Percentiles rank a stretch among this genome's conserved stretches.
Evolutionary conservation across 2,113 vertebrate species (phyloP).

Genomic region (Oceanites oceanicus): DNA sequence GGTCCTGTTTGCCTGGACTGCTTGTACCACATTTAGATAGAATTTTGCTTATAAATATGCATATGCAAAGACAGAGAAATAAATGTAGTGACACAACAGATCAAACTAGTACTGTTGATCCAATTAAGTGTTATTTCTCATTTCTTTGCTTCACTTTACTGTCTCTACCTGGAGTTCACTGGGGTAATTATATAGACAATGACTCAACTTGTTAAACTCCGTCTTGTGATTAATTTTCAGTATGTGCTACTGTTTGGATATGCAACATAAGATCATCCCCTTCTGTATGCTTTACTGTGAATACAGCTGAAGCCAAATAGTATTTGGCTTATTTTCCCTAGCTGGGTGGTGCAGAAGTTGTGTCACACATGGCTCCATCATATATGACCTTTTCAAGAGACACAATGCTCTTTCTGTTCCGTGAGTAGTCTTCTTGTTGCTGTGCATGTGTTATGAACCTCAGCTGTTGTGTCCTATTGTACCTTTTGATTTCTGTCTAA

Average conservation of each 20-base stretch:
- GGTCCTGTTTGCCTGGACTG: neutral
- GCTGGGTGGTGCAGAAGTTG: neutral
- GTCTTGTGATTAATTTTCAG: neutral
- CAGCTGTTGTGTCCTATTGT: neutral
- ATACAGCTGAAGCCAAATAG: neutral
- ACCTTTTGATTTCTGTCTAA: neutral
- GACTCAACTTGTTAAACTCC: neutral
- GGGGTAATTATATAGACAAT: neutral
- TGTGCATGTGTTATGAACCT: neutral
- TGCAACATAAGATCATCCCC: neutral
- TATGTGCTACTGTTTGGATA: neutral
- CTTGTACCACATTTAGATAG: neutral
- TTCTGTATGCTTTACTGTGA: neutral
- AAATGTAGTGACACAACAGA: neutral
- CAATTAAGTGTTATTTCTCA: neutral
- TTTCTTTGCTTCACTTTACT: neutral
- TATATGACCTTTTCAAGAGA: neutral
- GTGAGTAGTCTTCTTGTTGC: neutral
- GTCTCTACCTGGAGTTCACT: neutral
- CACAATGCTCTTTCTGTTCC: neutral
- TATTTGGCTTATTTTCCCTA: neutral
- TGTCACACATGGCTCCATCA: fast-evolving
- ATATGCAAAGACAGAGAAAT: neutral
- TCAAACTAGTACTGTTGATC: neutral
- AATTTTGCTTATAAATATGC: neutral